Percentiles rank a stretch among this genome's conserved stretches.
Evolutionary conservation across 2,113 vertebrate species (phyloP).

Genomic region (Cranoglanis bouderius): DNA sequence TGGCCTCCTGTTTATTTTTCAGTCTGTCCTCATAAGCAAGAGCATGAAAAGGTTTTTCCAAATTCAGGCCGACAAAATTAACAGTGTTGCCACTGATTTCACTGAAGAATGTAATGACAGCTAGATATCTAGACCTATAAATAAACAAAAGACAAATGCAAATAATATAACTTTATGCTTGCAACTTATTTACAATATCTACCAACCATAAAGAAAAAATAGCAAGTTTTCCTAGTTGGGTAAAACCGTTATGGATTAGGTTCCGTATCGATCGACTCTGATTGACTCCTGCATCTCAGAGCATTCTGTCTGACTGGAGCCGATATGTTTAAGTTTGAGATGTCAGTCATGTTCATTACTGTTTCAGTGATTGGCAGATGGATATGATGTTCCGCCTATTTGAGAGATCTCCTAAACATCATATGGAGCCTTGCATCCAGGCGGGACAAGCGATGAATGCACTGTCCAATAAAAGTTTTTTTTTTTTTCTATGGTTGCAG

Average conservation of each 20-base stretch:
- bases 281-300: neutral
- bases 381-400: neutral
- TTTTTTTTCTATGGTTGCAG: no score
- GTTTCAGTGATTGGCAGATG: neutral
- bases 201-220: neutral
- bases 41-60: no score
- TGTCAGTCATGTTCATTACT: neutral
- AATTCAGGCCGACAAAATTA: no score
- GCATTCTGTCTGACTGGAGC: neutral
- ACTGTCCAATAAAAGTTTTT: neutral
- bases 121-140: neutral
- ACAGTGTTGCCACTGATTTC: neutral
- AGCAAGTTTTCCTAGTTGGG: neutral
- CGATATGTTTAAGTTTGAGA: neutral
- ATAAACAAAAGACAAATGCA: neutral
- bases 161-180: neutral
- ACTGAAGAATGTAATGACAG: neutral
- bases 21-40: no score
- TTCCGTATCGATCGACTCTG: no score
- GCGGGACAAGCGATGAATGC: no score
- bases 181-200: neutral
- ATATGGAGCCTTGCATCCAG: neutral
- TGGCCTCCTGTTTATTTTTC: no score
- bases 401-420: neutral
- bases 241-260: neutral